A percentile compares a stretch with the other conserved stretches of the same genome.
Conservation (phyloP, 23 tunicate genomes). For the Halocynthia roretzi region DNA sequence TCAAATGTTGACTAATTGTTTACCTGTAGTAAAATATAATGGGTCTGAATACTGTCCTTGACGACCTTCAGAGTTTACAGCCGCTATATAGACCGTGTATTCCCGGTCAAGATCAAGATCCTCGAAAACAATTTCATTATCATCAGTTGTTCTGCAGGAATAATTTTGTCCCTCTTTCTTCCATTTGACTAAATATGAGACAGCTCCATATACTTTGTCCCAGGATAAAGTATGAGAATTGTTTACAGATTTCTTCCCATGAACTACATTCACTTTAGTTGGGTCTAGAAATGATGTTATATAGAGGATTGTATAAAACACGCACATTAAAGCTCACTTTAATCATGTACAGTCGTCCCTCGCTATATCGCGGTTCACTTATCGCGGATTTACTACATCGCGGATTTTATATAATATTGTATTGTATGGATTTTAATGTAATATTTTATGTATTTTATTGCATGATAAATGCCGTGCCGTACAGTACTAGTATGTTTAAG, state of each 20-base stretch:
- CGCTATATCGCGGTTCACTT: too few relatives aligned
- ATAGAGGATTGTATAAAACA: too few relatives aligned
- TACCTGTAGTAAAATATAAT: slow-evolving; percentile 1
- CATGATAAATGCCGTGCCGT: too few relatives aligned
- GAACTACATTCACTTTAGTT: not conserved
- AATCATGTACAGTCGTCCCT: too few relatives aligned
- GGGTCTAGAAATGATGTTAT: too few relatives aligned
- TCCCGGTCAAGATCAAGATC: not conserved
- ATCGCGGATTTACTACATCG: too few relatives aligned
- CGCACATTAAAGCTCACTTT: too few relatives aligned
- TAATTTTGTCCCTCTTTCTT: not conserved
- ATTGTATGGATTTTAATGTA: too few relatives aligned
- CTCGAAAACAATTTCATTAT: not conserved
- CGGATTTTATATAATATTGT: too few relatives aligned
- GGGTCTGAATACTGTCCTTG: not conserved
- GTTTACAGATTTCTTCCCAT: not conserved
- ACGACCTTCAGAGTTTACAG: not conserved
- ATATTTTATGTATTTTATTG: too few relatives aligned
- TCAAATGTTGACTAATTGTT: not conserved
- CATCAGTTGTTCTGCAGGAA: not conserved
- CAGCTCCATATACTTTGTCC: not conserved
- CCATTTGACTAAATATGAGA: not conserved
- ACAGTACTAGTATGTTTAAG: too few relatives aligned
- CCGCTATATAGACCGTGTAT: not conserved
- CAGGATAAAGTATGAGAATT: not conserved